Evolutionary conservation across 2,113 vertebrate genomes (phyloP), one percentile per base, ranked within the genome.

Genomic region (Mobula birostris): DNA sequence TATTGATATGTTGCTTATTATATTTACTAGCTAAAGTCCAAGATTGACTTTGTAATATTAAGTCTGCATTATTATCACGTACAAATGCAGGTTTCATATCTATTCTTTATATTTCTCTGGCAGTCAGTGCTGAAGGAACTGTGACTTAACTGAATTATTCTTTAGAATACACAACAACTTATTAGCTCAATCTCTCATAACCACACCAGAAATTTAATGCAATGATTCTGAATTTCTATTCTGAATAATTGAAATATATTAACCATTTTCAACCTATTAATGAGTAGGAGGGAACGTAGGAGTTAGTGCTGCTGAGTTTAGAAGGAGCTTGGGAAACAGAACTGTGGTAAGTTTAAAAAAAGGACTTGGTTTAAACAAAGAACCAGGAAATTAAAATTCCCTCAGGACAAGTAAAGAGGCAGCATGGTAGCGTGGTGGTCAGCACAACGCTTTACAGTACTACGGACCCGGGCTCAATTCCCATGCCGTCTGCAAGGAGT

Each of bases 21-120:
- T 95, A 58, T 97, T 97, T 97, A 97, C 96, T 94, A 97, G 96
- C 96, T 97, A 95, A 96, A 97, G 95, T 96, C 96, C 96, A 96
- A 95, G 94, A 95, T 96, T 97, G 36, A 96, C 95, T 94, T 94
- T 70, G 95, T 74, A 95, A 95, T 97, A 95, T 96, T 97, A 96
- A 96, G 97, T 97, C 40, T 72, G 9, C 68, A 76, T 74, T 76
- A 24, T 24, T 74, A 48, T 93, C 32, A 15, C 17, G 36, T 48
- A 40, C 19, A 24, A 76, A 74, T 74, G 63, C 90, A 27, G 70
- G 72, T 92, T 92, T 36, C 68, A 63, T 63, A 27, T 32, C 5
- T 48, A 36, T 21, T 19, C 2, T 92, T 92, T 72, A 40, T 72
- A 36, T 40, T 48, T 92, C 21, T 36, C 11, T 68, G 19, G 36